Conservation (phyloP, 2,113 vertebrate genomes). For the Sceloporus undulatus region DNA sequence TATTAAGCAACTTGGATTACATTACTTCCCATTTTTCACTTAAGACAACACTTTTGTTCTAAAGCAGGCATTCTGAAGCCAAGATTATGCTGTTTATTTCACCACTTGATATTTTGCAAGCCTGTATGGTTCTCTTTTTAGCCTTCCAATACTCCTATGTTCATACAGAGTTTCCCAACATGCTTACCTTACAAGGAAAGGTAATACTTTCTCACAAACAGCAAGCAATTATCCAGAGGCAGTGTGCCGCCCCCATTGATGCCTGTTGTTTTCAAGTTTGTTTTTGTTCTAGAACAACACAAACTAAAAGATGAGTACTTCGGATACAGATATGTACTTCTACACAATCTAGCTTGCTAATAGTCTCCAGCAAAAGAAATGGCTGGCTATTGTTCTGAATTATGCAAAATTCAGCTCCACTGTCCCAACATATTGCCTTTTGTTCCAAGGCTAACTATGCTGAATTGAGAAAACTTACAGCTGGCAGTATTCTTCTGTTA, state of each 20-base stretch:
- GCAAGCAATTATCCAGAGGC: background rate
- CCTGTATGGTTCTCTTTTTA: background rate
- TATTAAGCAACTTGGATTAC: slow-evolving; percentile 21
- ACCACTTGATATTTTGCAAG: background rate
- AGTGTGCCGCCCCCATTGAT: background rate
- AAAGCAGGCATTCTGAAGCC: background rate
- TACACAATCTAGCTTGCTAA: background rate
- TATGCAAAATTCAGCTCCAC: background rate
- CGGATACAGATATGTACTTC: background rate
- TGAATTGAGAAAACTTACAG: background rate
- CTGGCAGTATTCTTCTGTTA: background rate
- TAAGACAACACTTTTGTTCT: background rate
- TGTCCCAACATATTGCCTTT: background rate
- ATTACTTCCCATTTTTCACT: slow-evolving; percentile 13
- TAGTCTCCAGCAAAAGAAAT: background rate
- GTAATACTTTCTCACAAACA: background rate
- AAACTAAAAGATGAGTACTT: background rate
- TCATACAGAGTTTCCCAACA: slow-evolving; percentile 1
- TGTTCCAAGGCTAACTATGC: background rate
- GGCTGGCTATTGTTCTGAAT: background rate
- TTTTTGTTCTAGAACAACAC: background rate
- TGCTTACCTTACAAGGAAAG: background rate
- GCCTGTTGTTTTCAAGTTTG: background rate
- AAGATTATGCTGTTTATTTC: background rate
- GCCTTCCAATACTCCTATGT: background rate